These are phyloP conservation scores for Eueremaeus valkanovi DNA, from an alignment of 2,888 invertebrate species.

Conservation along the genomic window DNA sequence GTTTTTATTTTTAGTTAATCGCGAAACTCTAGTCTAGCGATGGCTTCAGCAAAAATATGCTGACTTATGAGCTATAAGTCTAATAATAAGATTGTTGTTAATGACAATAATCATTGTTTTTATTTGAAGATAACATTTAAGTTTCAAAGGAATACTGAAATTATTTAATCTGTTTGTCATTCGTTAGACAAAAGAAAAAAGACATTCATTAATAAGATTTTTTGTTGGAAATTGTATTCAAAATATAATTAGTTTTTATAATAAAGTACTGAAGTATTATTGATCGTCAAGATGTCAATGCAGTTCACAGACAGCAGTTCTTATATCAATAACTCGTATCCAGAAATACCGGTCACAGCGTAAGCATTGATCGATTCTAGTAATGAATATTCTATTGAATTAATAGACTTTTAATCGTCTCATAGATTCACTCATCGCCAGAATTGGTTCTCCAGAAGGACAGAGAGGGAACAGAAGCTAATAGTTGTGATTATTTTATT, in stretches of 20 bases:
- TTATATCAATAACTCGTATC: constrained; percentile 1
- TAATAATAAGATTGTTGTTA: constrained; percentile 17
- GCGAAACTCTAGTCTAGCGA: too few relatives aligned
- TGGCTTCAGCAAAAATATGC: too few relatives aligned
- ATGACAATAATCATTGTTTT: constrained; percentile 23
- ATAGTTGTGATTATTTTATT: neutral
- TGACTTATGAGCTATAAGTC: neutral
- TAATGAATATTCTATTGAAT: neutral
- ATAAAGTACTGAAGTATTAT: neutral
- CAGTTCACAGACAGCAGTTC: constrained; percentile 21
- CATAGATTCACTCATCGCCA: constrained; percentile 18
- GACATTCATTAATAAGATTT: neutral
- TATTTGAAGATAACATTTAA: neutral
- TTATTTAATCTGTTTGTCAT: neutral
- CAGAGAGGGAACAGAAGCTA: constrained; percentile 22
- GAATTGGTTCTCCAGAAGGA: constrained; percentile 10
- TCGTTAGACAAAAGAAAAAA: neutral
- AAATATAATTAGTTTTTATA: neutral
- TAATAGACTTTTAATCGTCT: neutral
- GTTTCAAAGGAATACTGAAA: neutral
- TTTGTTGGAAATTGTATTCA: neutral
- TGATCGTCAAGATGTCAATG: neutral
- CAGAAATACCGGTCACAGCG: neutral
- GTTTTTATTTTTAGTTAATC: too few relatives aligned
- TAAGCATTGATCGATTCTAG: neutral